These are phyloP conservation scores for Triplophysa siluroides DNA, from an alignment of 2,113 vertebrate genomes.

Conservation along the genomic window DNA sequence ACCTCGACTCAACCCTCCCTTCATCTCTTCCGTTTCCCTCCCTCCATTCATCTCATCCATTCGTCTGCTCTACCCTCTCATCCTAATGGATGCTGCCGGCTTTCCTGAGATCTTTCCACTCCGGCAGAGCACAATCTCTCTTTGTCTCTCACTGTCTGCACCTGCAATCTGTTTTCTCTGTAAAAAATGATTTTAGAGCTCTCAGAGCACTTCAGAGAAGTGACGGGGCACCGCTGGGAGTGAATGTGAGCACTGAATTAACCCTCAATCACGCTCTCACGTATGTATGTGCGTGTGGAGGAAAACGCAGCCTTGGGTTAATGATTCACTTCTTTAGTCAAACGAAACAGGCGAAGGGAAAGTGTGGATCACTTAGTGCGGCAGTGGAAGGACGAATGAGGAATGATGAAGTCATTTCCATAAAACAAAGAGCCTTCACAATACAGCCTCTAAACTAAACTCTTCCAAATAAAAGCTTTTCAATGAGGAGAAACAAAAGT, in stretches of 20 bases:
- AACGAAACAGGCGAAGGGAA: background rate
- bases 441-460: background rate
- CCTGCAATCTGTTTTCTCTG: background rate
- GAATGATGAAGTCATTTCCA: background rate
- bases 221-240: background rate
- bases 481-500: background rate
- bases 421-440: background rate
- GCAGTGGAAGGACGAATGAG: background rate
- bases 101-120: slow-evolving; percentile 8
- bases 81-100: slow-evolving; percentile 14
- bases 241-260: background rate
- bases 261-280: background rate
- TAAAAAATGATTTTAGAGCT: background rate
- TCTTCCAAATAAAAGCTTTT: background rate
- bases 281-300: background rate
- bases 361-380: background rate
- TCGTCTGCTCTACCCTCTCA: background rate
- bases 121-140: background rate
- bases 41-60: slow-evolving; percentile 16
- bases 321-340: background rate
- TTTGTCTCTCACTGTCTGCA: slow-evolving; percentile 20
- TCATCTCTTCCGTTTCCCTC: background rate
- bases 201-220: slow-evolving; percentile 9
- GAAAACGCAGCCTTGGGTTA: background rate
- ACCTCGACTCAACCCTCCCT: slow-evolving; percentile 4